Evolutionary conservation across 92 coral and sea anemone genomes (phyloP).

Genomic region (Zoanthus solanderi): DNA sequence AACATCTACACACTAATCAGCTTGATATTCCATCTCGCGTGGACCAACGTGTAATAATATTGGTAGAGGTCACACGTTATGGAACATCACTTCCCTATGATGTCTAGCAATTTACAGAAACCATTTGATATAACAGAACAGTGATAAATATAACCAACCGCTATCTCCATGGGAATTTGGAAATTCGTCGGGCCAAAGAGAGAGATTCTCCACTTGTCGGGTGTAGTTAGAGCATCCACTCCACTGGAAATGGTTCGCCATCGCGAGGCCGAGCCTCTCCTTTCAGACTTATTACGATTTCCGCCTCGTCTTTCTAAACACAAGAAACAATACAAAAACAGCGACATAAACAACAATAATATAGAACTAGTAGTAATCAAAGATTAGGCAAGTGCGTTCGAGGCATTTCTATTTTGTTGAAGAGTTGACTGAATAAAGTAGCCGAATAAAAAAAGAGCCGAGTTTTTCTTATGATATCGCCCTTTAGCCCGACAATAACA

Average conservation of each 20-base stretch:
- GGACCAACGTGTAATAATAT: too few species aligned
- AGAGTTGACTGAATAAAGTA: too few species aligned
- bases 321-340: neutral
- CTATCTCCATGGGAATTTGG: constrained; percentile 17
- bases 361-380: neutral
- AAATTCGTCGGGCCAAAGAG: constrained; percentile 40
- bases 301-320: constrained; percentile 44
- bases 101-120: too few species aligned
- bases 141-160: constrained; percentile 5
- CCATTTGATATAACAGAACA: neutral
- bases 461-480: too few species aligned
- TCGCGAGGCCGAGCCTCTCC: constrained; percentile 32
- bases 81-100: too few species aligned
- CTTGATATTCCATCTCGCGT: too few species aligned
- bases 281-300: constrained; percentile 47
- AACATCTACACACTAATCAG: too few species aligned
- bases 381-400: too few species aligned
- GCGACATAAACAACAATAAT: neutral
- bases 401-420: too few species aligned
- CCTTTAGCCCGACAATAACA: too few species aligned
- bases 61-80: too few species aligned
- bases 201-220: constrained; percentile 57
- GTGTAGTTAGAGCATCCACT: constrained; percentile 41
- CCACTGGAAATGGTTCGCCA: constrained; percentile 65
- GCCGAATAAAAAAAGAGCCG: too few species aligned